These are phyloP conservation scores for Helobdella robusta DNA, from an alignment of 2,888 invertebrate species.

Conservation along the genomic window DNA sequence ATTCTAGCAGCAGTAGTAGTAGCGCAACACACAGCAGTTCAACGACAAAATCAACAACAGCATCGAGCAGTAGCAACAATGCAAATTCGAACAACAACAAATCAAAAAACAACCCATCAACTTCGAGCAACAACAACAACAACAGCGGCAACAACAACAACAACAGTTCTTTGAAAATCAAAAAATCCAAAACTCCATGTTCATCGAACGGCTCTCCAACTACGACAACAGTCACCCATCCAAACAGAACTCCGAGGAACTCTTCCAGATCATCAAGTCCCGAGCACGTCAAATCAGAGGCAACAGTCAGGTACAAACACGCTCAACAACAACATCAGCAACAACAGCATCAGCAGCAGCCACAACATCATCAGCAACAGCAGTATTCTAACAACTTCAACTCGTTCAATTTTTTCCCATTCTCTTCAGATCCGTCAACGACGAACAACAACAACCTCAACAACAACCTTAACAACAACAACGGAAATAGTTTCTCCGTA, in stretches of 20 bases:
- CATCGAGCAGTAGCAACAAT: background rate
- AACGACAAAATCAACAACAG: background rate
- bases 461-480: too few species aligned
- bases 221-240: constrained; percentile 18
- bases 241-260: background rate
- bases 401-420: too few species aligned
- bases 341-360: background rate
- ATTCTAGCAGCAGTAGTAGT: constrained; percentile 10
- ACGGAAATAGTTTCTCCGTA: constrained; percentile 9
- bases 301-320: background rate
- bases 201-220: constrained; percentile 19
- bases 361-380: background rate
- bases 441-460: too few species aligned
- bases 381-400: background rate
- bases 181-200: constrained; percentile 8
- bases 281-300: background rate
- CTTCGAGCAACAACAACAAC: background rate
- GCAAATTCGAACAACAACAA: background rate
- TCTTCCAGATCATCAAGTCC: constrained; percentile 11
- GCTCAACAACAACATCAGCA: background rate
- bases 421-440: background rate
- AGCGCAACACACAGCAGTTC: background rate
- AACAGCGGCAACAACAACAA: background rate
- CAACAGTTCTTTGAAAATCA: constrained; percentile 1
- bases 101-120: background rate